These are phyloP conservation scores for Caenorhabditis wallacei DNA, from an alignment of 2,888 invertebrate species.

Conservation along the genomic window DNA sequence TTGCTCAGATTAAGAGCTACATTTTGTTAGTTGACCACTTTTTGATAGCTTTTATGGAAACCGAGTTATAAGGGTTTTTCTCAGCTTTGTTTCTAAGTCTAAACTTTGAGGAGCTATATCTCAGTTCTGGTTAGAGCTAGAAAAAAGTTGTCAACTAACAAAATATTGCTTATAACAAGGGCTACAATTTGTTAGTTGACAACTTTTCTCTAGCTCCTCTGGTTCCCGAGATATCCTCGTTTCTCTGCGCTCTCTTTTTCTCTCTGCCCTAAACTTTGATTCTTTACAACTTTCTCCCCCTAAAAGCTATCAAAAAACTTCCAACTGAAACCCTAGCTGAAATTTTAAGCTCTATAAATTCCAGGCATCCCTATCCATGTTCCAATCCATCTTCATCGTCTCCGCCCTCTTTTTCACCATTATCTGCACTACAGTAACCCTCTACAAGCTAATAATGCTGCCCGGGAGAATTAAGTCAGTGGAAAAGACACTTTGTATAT, in stretches of 20 bases:
- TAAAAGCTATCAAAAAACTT: background rate
- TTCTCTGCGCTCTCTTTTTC: too few relatives aligned
- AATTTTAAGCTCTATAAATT: background rate
- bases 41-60: background rate
- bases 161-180: too few relatives aligned
- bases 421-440: constrained; percentile 16
- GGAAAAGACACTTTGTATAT: constrained; percentile 32
- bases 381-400: constrained; percentile 36
- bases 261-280: too few relatives aligned
- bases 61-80: too few relatives aligned
- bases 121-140: too few relatives aligned
- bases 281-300: too few relatives aligned
- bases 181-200: too few relatives aligned
- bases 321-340: background rate
- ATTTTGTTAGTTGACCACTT: background rate
- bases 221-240: too few relatives aligned
- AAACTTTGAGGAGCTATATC: too few relatives aligned
- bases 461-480: constrained; percentile 22
- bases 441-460: constrained; percentile 9
- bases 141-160: too few relatives aligned
- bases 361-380: constrained; percentile 35
- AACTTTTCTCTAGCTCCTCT: too few relatives aligned
- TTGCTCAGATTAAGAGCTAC: background rate
- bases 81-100: too few relatives aligned
- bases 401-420: constrained; percentile 21